Evolutionary conservation across 1,140 invertebrate species (phyloP), one percentile per base, ranked within the genome.

Genomic region (Drosophila baimaii): DNA sequence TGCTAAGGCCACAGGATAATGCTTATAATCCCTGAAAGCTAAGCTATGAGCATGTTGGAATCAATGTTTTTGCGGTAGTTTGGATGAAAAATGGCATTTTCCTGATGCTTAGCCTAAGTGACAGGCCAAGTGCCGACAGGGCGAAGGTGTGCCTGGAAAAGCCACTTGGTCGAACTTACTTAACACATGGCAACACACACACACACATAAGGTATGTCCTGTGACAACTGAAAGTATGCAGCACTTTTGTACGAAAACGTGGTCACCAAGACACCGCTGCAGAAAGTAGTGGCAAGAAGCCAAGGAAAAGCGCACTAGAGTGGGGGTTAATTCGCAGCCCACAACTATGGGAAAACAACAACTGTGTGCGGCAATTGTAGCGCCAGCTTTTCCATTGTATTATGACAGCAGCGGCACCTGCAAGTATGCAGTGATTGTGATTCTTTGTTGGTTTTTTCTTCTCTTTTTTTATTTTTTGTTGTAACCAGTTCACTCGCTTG

Each of bases 371-470:
- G 56, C 66, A 63, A 71, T 58, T 73, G 79, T 77, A 75, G 73
- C 73, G 55, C 35, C 51, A 69, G 46, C 57, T 77, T 57, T 35
- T 78, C 61, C 59, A 70, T 83, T 86, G 83, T 83, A 79, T 88
- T 88, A 88, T 88, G 83, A 88, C 83, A 88, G 80, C 71, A 69
- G 70, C 71, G 63, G 71, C 83, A 79, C 83, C 83, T 88, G 83
- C 78, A 88, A 83, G 76, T 79, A 88, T 88, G 83, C 83, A 83
- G 52, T 73, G 83, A 86, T 86, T 86, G 65, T 69, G 65, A 69
- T 69, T 69, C 57, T 46, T 65, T 65, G 39, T 54, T 54, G 51
- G 31, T 52, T 52, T 52, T 25, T 57, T 71, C 10, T 33, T 19
- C 12, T 51, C 59, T 31, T 27, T 13, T 59, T 23, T 23, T 43